phyloP scores from a whole-genome alignment of 2,888 invertebrate genomes.

The Parascotia fuliginaria region DNA sequence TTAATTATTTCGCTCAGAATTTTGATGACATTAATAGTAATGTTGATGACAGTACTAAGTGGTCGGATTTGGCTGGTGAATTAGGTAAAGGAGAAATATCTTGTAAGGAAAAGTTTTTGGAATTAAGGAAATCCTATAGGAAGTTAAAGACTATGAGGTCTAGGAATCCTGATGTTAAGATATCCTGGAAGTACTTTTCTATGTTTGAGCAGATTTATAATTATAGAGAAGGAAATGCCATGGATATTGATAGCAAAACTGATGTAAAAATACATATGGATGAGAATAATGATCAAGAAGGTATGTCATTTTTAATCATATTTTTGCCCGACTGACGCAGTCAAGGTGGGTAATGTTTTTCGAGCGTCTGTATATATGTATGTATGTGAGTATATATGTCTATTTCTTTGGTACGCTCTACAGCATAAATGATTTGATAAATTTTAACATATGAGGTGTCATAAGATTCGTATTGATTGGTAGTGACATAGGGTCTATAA shows the following conservation, averaged over 20 bases:
- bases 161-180: slow-evolving; percentile 67
- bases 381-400: no score
- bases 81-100: slow-evolving; percentile 55
- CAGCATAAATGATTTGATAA: no score
- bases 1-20: slow-evolving; percentile 61
- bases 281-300: slow-evolving; percentile 43
- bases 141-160: slow-evolving; percentile 71
- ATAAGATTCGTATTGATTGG: no score
- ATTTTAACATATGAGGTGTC: no score
- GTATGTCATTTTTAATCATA: slow-evolving; percentile 21
- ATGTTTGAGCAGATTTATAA: slow-evolving; percentile 68
- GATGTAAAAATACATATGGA: slow-evolving; percentile 28
- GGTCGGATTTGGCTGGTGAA: slow-evolving; percentile 55
- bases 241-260: slow-evolving; percentile 39
- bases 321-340: no score
- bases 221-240: slow-evolving; percentile 30
- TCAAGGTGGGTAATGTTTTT: no score
- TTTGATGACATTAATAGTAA: slow-evolving; percentile 56
- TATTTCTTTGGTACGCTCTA: no score
- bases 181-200: slow-evolving; percentile 75
- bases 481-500: no score
- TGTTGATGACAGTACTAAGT: slow-evolving; percentile 52
- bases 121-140: slow-evolving; percentile 71
- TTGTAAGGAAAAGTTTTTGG: slow-evolving; percentile 71
- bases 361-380: no score